Evolutionary conservation across 2,888 invertebrate species (phyloP).

Genomic region (Autographa pulchrina): DNA sequence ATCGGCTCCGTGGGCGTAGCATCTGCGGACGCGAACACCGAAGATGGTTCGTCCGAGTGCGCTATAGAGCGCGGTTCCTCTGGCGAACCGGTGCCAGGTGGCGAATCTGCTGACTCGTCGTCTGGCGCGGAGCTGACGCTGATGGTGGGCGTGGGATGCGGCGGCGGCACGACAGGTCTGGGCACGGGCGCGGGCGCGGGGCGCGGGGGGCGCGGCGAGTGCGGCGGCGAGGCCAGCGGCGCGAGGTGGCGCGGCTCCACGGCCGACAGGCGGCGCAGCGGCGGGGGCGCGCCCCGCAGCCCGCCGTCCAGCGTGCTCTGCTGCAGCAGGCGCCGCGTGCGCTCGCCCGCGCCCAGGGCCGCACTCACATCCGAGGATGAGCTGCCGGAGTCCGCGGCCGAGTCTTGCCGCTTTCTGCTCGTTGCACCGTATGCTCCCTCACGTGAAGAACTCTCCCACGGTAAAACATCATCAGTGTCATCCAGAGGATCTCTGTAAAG

Average conservation of each 20-base stretch:
- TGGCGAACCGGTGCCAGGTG: constrained; percentile 72
- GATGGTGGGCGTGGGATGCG: constrained; percentile 87
- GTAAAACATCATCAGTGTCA: constrained; percentile 78
- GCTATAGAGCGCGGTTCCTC: constrained; percentile 80
- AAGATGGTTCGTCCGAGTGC: constrained; percentile 83
- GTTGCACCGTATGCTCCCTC: constrained; percentile 73
- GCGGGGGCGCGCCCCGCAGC: constrained; percentile 86
- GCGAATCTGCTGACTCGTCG: constrained; percentile 82
- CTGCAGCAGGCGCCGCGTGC: constrained; percentile 91
- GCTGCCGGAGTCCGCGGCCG: constrained; percentile 92
- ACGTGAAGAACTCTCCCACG: constrained; percentile 78
- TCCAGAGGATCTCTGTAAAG: constrained; percentile 78
- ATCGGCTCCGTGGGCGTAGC: constrained; percentile 80
- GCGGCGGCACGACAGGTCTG: constrained; percentile 69
- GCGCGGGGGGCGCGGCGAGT: constrained; percentile 80
- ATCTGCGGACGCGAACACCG: constrained; percentile 84
- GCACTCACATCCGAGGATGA: constrained; percentile 93
- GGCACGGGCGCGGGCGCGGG: constrained; percentile 68
- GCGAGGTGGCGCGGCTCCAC: constrained; percentile 90
- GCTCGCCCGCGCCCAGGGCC: constrained; percentile 88
- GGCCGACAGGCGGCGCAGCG: constrained; percentile 82
- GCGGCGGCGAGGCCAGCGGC: constrained; percentile 84
- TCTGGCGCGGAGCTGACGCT: constrained; percentile 93
- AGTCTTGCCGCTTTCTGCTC: constrained; percentile 90
- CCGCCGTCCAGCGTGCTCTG: constrained; percentile 92